Conservation (phyloP, 2,113 vertebrate species). For the Ictalurus furcatus region DNA sequence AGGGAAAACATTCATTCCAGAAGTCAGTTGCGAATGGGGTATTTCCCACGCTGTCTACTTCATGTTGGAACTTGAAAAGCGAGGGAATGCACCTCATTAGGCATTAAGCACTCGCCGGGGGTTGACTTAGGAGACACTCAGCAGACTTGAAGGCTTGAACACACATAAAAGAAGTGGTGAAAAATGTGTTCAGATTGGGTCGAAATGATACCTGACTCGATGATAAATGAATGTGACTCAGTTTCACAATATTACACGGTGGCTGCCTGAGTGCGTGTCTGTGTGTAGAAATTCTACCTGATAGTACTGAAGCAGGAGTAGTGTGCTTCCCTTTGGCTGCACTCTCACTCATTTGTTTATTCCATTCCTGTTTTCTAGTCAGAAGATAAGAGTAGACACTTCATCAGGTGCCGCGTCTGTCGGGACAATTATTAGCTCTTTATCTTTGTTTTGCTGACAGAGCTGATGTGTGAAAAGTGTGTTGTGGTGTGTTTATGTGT, state of each 20-base stretch:
- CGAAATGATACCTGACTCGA: not conserved
- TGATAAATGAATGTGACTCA: not conserved
- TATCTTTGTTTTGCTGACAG: constrained; percentile 20
- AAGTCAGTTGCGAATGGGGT: constrained; percentile 42
- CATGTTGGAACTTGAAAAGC: constrained; percentile 45
- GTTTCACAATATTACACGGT: not conserved
- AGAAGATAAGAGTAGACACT: constrained; percentile 20
- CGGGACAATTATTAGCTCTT: constrained; percentile 7
- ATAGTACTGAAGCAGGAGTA: constrained; percentile 10
- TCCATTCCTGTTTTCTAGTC: constrained; percentile 35
- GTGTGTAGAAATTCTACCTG: not conserved
- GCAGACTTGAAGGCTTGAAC: constrained; percentile 2
- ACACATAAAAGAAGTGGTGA: constrained; percentile 6
- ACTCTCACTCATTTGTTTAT: constrained; percentile 40
- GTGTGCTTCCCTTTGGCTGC: not conserved
- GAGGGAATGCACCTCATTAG: constrained; percentile 46
- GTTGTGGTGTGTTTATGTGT: not conserved
- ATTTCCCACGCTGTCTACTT: constrained; percentile 46
- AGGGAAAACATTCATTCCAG: constrained; percentile 23
- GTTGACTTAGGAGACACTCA: constrained; percentile 21
- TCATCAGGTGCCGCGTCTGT: constrained; percentile 18
- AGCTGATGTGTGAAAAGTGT: not conserved
- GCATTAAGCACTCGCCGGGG: constrained; percentile 31
- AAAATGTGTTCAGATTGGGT: not conserved
- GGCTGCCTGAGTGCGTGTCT: not conserved